Conservation (phyloP, 2,888 invertebrate genomes). For the Torymus texanus region DNA sequence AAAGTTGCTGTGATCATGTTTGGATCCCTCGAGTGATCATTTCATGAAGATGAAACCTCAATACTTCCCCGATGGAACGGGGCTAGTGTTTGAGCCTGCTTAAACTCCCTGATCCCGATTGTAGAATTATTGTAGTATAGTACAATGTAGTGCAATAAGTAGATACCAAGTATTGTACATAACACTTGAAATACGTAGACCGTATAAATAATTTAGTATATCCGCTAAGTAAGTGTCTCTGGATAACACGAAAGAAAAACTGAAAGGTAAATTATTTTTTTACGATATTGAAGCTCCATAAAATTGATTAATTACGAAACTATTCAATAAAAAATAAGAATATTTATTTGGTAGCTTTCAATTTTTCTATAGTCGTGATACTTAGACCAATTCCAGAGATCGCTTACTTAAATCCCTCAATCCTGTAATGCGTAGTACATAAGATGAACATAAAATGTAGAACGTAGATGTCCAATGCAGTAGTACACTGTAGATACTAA, state of each 20-base stretch:
- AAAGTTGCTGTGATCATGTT: constrained; percentile 6
- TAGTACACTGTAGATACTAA: constrained; percentile 14
- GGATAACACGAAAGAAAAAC: constrained; percentile 27
- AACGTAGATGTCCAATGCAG: constrained; percentile 25
- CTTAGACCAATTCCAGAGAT: constrained; percentile 24
- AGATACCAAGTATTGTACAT: background rate
- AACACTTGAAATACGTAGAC: constrained; percentile 13
- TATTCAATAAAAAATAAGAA: background rate
- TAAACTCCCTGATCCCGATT: constrained; percentile 23
- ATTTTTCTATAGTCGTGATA: constrained; percentile 24
- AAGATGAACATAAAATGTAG: constrained; percentile 19
- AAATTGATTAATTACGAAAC: background rate
- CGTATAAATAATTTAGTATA: background rate
- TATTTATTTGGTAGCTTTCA: constrained; percentile 5
- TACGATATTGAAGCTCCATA: background rate
- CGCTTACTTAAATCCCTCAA: constrained; percentile 12
- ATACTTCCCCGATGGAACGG: constrained; percentile 42
- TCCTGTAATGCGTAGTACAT: constrained; percentile 31
- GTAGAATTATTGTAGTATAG: constrained; percentile 26
- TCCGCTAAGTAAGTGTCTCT: background rate
- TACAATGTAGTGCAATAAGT: background rate
- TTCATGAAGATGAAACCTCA: background rate
- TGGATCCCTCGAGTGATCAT: constrained; percentile 4
- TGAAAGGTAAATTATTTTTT: background rate
- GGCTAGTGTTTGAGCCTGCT: constrained; percentile 45